A percentile compares a stretch with the other conserved stretches of the same genome.
Conservation (phyloP, 92 coral and sea anemone genomes). For the Palythoa grandis region DNA sequence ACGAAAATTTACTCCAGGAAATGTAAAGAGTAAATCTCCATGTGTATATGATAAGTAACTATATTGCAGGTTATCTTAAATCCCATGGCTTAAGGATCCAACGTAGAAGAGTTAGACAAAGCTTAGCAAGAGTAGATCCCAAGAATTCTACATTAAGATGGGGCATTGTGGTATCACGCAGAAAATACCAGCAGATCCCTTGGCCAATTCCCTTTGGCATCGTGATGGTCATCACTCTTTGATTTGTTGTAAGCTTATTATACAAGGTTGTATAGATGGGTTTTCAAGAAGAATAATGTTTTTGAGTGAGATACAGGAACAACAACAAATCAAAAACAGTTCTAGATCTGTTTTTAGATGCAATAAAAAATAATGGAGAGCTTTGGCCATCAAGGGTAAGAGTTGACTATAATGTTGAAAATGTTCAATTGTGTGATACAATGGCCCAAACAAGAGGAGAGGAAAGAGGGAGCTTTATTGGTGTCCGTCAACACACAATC, state of each 20-base stretch:
- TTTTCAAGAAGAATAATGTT: slow-evolving; percentile 48
- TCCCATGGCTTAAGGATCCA: not conserved
- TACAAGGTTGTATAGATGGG: not conserved
- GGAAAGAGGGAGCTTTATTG: slow-evolving; percentile 48
- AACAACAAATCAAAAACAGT: slow-evolving; percentile 42
- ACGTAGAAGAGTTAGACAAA: not conserved
- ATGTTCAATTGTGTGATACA: not conserved
- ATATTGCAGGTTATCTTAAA: not conserved
- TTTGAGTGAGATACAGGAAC: slow-evolving; percentile 13
- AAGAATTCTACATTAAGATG: not conserved
- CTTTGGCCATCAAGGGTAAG: slow-evolving; percentile 38
- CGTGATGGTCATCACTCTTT: slow-evolving; percentile 33
- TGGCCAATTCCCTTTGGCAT: slow-evolving; percentile 11
- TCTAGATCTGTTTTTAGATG: slow-evolving; percentile 32
- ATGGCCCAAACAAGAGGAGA: slow-evolving; percentile 22
- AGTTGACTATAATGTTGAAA: not conserved
- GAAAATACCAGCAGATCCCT: not conserved
- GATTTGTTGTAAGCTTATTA: slow-evolving; percentile 37
- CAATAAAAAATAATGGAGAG: slow-evolving; percentile 21
- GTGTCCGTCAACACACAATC: not conserved
- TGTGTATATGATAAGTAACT: not conserved
- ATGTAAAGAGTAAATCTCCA: too few species aligned
- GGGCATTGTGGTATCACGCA: slow-evolving; percentile 8
- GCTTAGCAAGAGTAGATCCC: not conserved
- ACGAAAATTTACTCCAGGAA: too few species aligned